A percentile compares a stretch with the other conserved stretches of the same genome.
These are phyloP conservation scores for Nycticryphes semicollaris DNA, from an alignment of 2,113 vertebrate genomes.

Conservation along the genomic window DNA sequence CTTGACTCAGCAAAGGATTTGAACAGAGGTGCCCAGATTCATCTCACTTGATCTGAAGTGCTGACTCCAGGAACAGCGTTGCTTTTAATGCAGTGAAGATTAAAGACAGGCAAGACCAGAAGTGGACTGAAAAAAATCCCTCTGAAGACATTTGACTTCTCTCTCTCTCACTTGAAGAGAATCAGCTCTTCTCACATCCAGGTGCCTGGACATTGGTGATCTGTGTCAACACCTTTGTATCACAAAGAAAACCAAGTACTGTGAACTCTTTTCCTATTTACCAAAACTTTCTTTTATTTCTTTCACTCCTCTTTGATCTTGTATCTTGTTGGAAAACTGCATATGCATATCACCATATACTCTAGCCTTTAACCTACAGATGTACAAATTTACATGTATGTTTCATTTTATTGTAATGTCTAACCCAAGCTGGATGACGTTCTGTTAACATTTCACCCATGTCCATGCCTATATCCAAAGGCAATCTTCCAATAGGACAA, in stretches of 20 bases:
- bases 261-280: not conserved
- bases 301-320: not conserved
- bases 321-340: not conserved
- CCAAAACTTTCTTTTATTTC: not conserved
- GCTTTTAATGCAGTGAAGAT: not conserved
- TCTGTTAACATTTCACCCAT: not conserved
- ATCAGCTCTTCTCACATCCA: not conserved
- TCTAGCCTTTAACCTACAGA: not conserved
- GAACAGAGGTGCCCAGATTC: not conserved
- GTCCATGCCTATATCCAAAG: not conserved
- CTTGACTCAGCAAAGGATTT: not conserved
- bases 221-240: not conserved
- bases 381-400: not conserved
- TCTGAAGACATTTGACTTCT: not conserved
- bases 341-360: not conserved
- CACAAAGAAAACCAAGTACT: not conserved
- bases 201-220: not conserved
- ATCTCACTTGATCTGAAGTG: not conserved
- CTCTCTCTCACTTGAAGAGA: not conserved
- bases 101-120: not conserved
- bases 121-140: not conserved
- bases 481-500: rapidly evolving
- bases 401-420: not conserved
- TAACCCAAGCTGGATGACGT: not conserved
- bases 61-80: not conserved